A percentile compares a stretch with the other conserved stretches of the same genome.
phyloP scores from a whole-genome alignment of 1,140 invertebrate species.

The Rhopalosiphum padi region DNA sequence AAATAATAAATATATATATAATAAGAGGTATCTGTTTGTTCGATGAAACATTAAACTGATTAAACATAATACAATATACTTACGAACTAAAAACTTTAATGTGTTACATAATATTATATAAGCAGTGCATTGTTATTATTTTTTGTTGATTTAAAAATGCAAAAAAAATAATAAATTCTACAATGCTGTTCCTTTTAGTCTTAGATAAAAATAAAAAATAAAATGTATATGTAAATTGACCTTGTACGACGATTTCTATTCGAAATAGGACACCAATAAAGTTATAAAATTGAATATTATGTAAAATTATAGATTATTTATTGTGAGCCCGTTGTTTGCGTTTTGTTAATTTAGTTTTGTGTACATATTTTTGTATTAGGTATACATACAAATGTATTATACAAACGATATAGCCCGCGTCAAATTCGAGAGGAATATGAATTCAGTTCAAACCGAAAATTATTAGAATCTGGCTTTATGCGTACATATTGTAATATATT shows the following conservation, averaged over 20 bases:
- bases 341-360: not conserved
- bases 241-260: not conserved
- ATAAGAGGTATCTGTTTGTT: not conserved
- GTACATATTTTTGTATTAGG: not conserved
- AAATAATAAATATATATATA: not conserved
- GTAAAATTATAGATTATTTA: not conserved
- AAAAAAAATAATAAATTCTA: not conserved
- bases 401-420: not conserved
- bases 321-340: not conserved
- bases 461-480: not conserved
- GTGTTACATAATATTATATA: not conserved
- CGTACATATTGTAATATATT: not conserved
- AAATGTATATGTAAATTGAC: not conserved
- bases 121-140: not conserved
- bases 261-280: not conserved
- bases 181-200: not conserved
- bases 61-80: not conserved
- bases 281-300: not conserved
- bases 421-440: not conserved
- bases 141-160: not conserved
- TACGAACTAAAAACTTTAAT: not conserved
- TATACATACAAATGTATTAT: not conserved
- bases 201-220: not conserved
- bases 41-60: not conserved
- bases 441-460: not conserved